Conservation (phyloP, 2,797 vertebrate species). For the Pampus argenteus region DNA sequence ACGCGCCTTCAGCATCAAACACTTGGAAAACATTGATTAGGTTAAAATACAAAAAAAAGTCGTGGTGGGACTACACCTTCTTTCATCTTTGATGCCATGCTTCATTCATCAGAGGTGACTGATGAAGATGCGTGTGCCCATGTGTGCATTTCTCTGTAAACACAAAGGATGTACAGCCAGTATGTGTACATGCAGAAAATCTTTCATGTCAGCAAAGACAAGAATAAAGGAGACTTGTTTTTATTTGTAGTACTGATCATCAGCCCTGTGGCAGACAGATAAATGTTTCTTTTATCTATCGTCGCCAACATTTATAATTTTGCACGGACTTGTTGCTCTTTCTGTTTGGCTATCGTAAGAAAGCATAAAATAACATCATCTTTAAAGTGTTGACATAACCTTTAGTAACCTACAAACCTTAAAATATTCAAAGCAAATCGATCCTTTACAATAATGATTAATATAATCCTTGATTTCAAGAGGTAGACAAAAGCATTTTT, state of each 20-base stretch:
- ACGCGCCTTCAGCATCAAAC: slow-evolving; percentile 53
- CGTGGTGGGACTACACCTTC: slow-evolving; percentile 33
- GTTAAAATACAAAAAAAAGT: slow-evolving; percentile 49
- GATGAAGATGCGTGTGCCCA: slow-evolving; percentile 31
- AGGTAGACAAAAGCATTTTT: background rate
- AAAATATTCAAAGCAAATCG: background rate
- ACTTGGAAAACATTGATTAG: slow-evolving; percentile 62
- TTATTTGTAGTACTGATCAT: slow-evolving; percentile 35
- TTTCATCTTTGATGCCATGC: slow-evolving; percentile 56
- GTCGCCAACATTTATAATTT: background rate
- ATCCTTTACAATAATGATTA: no score
- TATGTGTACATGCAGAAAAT: slow-evolving; percentile 20
- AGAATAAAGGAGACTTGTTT: slow-evolving; percentile 30
- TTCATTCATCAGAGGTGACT: slow-evolving; percentile 58
- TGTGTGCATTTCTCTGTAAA: slow-evolving; percentile 18
- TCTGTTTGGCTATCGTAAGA: background rate
- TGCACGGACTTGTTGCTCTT: slow-evolving; percentile 8
- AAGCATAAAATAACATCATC: background rate
- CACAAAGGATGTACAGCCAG: slow-evolving; percentile 34
- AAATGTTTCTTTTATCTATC: background rate
- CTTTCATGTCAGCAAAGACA: slow-evolving; percentile 48
- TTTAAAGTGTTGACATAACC: background rate
- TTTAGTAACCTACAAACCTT: background rate
- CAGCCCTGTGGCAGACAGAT: slow-evolving; percentile 16
- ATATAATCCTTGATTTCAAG: background rate